Evolutionary conservation across 2,113 vertebrate genomes (phyloP).

Genomic region (Anthoscopus minutus): DNA sequence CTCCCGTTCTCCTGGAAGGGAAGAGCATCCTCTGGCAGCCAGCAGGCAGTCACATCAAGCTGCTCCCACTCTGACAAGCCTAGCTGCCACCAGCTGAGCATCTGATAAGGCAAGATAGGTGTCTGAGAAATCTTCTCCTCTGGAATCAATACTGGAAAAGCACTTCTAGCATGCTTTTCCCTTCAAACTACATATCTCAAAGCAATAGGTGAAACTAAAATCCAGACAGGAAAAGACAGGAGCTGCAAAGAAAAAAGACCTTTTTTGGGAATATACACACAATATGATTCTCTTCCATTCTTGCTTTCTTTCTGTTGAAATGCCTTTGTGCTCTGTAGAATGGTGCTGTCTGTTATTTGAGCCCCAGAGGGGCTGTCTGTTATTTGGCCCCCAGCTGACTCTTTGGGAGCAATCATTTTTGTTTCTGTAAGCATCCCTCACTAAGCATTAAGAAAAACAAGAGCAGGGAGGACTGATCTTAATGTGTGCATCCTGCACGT

Average conservation of each 20-base stretch:
- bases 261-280: background rate
- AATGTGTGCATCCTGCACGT: rapidly evolving
- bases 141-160: background rate
- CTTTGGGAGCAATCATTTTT: background rate
- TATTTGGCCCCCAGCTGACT: background rate
- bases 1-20: background rate
- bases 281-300: background rate
- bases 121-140: background rate
- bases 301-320: background rate
- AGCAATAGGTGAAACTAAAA: background rate
- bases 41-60: background rate
- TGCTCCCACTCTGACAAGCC: background rate
- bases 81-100: background rate
- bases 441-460: background rate
- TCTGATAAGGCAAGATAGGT: background rate
- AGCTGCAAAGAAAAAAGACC: background rate
- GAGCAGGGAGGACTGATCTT: background rate
- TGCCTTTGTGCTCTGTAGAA: background rate
- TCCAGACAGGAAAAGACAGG: background rate
- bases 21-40: background rate
- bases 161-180: background rate
- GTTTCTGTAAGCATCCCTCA: background rate
- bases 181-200: background rate
- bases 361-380: background rate
- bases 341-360: background rate